Base-by-base conservation (phyloP, 1,140 invertebrate genomes). In the Drosophila ananassae region DNA sequence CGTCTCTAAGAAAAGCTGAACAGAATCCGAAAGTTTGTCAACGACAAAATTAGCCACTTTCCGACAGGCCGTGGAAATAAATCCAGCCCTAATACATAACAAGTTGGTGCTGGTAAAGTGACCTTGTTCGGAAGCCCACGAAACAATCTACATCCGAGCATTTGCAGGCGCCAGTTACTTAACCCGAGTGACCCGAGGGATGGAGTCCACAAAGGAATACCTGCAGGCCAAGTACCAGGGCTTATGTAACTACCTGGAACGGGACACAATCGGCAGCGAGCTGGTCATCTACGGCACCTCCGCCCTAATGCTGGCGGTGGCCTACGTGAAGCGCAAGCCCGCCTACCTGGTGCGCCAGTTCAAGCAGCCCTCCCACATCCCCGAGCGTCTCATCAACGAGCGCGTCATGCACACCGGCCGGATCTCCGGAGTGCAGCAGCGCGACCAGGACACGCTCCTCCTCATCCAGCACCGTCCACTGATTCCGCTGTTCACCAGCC, bases 211-310 rank as follows among this genome's bases (percentile, higher is more conserved):
- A 21, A 89, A 72, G 66, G 71, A 39, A 21, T 75, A 58, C 12
- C 28, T 90, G 17, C 47, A 53, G 59, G 79, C 79, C 34, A 91
- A 90, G 57, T 91, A 90, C 57, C 55, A 81, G 17, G 66, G 61
- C 66, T 91, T 91, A 87, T 91, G 90, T 87, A 91, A 91, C 68
- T 83, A 87, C 41, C 52, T 91, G 89, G 90, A 91, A 48, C 81
- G 73, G 7, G 89, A 91, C 51, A 91, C 90, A 12, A 39, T 87
- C 10, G 90, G 90, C 55, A 91, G 79, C 34, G 74, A 90, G 12
- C 30, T 90, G 32, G 69, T 53, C 22, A 91, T 91, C 30, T 91
- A 91, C 25, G 85, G 90, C 34, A 90, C 85, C 6, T 87, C 90
- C 0, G 69, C 77, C 0, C 10, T 91, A 32, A 83, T 91, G 81